A percentile compares a stretch with the other conserved stretches of the same genome.
phyloP scores from a whole-genome alignment of 1,140 invertebrate species.

The Fopius arisanus region DNA sequence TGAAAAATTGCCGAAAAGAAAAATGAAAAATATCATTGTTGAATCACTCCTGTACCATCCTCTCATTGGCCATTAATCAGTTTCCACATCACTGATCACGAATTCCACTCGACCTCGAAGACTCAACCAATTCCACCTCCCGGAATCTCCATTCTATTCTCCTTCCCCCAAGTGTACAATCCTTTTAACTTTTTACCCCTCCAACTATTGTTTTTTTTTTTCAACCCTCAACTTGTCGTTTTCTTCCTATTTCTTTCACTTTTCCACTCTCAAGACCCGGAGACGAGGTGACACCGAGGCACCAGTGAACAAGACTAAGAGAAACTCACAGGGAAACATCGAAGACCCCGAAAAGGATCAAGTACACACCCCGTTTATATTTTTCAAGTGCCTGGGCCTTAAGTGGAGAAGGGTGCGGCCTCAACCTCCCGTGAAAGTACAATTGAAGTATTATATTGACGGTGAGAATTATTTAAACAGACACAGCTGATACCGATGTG shows the following conservation, averaged over 20 bases:
- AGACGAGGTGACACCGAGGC: not conserved
- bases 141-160: slow-evolving; percentile 9
- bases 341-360: slow-evolving; percentile 23
- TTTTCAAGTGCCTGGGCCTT: slow-evolving; percentile 16
- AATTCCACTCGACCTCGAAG: slow-evolving; percentile 25
- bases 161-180: not conserved
- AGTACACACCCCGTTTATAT: slow-evolving; percentile 14
- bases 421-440: not conserved
- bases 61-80: slow-evolving; percentile 29
- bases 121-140: not conserved
- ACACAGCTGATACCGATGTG: not conserved
- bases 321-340: slow-evolving; percentile 13
- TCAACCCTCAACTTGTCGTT: not conserved
- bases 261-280: not conserved
- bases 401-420: slow-evolving; percentile 31
- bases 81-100: slow-evolving; percentile 28
- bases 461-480: not conserved
- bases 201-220: not conserved
- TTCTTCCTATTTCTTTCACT: not conserved
- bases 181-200: not conserved
- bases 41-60: slow-evolving; percentile 9
- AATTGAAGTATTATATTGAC: not conserved
- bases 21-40: not conserved
- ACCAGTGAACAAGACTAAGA: slow-evolving; percentile 18
- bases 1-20: not conserved